Conservation (phyloP, 2,797 vertebrate species). For the Geotrypetes seraphini region DNA sequence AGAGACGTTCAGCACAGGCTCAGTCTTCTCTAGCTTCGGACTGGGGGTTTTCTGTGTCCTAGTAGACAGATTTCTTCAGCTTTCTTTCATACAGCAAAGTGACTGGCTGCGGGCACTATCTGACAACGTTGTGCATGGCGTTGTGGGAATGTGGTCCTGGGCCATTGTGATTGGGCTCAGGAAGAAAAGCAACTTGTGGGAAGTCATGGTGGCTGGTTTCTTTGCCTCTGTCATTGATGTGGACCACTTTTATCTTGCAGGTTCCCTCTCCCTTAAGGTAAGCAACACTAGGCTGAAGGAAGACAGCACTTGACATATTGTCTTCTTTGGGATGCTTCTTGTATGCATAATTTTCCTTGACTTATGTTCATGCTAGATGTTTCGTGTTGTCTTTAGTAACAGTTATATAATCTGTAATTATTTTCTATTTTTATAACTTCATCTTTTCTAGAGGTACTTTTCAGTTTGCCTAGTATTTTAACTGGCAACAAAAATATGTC, state of each 20-base stretch:
- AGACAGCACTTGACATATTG: no score
- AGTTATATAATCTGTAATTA: no score
- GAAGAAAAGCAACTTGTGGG: constrained; percentile 83
- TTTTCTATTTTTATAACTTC: no score
- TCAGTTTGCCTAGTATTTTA: no score
- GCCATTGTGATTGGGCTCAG: constrained; percentile 79
- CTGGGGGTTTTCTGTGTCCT: constrained; percentile 79
- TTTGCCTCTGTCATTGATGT: constrained; percentile 84
- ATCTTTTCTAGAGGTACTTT: no score
- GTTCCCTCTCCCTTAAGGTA: constrained; percentile 85
- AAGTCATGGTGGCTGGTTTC: constrained; percentile 80
- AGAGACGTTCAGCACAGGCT: constrained; percentile 80
- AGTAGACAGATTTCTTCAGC: constrained; percentile 69
- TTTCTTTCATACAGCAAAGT: constrained; percentile 70
- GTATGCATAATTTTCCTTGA: no score
- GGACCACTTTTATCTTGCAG: constrained; percentile 86
- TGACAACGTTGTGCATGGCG: constrained; percentile 77
- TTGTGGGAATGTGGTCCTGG: constrained; percentile 92
- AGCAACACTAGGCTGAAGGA: constrained; percentile 1
- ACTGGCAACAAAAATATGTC: no score
- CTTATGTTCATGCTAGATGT: no score
- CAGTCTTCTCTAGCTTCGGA: constrained; percentile 73
- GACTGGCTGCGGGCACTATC: constrained; percentile 76
- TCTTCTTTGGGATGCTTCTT: no score
- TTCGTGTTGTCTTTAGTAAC: no score